Evolutionary conservation across 2,113 vertebrate genomes (phyloP), one percentile per base, ranked within the genome.

Genomic region (Bungarus multicinctus): DNA sequence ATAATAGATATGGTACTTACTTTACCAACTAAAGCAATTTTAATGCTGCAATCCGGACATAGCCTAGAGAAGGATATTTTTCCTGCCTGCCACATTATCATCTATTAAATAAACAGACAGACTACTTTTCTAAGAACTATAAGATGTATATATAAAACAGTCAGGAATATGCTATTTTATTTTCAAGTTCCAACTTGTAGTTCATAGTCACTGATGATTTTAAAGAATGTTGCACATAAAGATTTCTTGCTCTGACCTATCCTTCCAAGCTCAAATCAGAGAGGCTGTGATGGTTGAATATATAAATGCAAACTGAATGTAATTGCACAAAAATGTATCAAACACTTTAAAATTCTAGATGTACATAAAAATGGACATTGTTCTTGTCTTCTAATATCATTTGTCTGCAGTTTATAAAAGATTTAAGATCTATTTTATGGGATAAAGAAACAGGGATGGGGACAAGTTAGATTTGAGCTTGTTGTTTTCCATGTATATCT

Each of bases 101-200:
- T 9, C 57, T 20, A 53, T 0, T 5, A 89, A 95, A 54, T 27
- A 94, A 60, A 50, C 91, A 93, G 43, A 91, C 91, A 57, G 87
- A 93, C 93, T 93, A 22, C 7, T 14, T 93, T 90, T 91, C 94
- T 27, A 47, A 89, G 22, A 53, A 89, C 88, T 93, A 93, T 96
- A 88, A 54, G 11, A 53, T 53, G 18, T 54, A 54, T 55, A 74
- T 30, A 92, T 69, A 74, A 20, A 22, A 30, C 43, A 11, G 55
- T 39, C 25, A 53, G 16, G 8, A 54, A 89, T 81, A 54, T 54
- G 23, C 60, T 69, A 55, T 74, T 89, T 74, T 64, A 87, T 89
- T 88, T 88, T 64, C 87, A 47, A 3, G 60, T 54, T 45, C 91
- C 39, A 81, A 45, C 60, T 53, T 89, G 58, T 55, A 81, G 25